Conservation (phyloP, 35 echinoderm and acorn worm species). For the Strongylocentrotus purpuratus region DNA sequence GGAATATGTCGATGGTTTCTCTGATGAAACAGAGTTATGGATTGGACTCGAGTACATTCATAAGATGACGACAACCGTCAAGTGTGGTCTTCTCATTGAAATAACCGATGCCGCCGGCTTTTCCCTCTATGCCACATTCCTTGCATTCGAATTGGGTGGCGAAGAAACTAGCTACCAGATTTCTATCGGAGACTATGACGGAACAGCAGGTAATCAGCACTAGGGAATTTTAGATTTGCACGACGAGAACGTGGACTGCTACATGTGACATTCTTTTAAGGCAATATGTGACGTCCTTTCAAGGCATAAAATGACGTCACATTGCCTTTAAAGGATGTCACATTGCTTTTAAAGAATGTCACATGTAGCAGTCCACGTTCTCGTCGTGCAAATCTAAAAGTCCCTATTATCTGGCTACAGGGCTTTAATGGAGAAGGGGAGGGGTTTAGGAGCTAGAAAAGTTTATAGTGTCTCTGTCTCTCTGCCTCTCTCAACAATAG, state of each 20-base stretch:
- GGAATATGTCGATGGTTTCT: conserved; percentile 13
- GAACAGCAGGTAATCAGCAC: conserved; percentile 7
- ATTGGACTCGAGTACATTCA: conserved; percentile 6
- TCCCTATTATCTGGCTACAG: too few relatives aligned
- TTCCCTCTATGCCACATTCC: background rate
- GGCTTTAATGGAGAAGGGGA: too few relatives aligned
- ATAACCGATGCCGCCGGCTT: background rate
- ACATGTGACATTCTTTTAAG: too few relatives aligned
- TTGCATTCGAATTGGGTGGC: background rate
- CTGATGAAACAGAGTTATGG: background rate
- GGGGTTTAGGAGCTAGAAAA: too few relatives aligned
- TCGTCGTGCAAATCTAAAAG: too few relatives aligned
- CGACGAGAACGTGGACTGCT: too few relatives aligned
- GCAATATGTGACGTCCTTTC: too few relatives aligned
- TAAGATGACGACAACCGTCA: background rate
- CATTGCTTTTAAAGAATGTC: too few relatives aligned
- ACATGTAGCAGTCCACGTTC: too few relatives aligned
- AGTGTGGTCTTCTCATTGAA: conserved; percentile 27
- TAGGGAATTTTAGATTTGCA: background rate
- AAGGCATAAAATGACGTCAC: background rate
- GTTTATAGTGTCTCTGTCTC: too few relatives aligned
- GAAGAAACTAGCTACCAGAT: background rate
- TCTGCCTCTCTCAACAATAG: too few relatives aligned
- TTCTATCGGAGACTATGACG: background rate
- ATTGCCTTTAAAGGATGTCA: too few relatives aligned